Percentiles rank a stretch among this genome's conserved stretches.
These are phyloP conservation scores for Cataglyphis altisquamis DNA, from an alignment of 2,888 invertebrate genomes.

Conservation along the genomic window DNA sequence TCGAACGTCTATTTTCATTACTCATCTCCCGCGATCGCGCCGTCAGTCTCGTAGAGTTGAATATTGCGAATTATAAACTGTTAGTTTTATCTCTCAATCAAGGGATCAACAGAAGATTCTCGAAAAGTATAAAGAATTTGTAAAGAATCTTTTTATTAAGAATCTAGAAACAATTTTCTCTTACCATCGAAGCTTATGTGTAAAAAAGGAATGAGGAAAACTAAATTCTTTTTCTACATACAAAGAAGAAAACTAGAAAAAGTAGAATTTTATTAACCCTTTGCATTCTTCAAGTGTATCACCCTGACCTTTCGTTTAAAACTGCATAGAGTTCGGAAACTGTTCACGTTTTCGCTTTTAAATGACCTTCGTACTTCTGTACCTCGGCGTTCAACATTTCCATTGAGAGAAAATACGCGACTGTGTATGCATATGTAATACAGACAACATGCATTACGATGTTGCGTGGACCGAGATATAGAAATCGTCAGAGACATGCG, in stretches of 20 bases:
- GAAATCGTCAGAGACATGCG: conserved; percentile 43
- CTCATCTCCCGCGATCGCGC: neutral
- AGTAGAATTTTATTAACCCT: neutral
- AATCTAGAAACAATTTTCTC: neutral
- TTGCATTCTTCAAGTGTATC: neutral
- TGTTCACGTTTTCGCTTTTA: conserved; percentile 16
- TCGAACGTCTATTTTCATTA: neutral
- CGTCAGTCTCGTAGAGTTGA: neutral
- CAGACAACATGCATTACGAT: conserved; percentile 13
- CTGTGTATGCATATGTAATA: neutral
- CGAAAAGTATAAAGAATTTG: neutral
- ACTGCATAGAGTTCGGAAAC: conserved; percentile 15
- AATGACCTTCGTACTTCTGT: conserved; percentile 3
- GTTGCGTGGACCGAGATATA: conserved; percentile 6
- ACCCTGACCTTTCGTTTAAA: conserved; percentile 16
- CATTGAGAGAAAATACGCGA: conserved; percentile 2
- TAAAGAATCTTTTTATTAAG: neutral
- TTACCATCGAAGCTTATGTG: neutral
- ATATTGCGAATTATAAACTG: neutral
- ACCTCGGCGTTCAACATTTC: conserved; percentile 15
- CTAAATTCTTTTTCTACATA: neutral
- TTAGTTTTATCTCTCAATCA: neutral
- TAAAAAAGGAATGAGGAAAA: neutral
- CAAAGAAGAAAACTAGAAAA: neutral
- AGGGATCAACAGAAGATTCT: neutral